These are phyloP conservation scores for Pyrrhosoma nymphula DNA, from an alignment of 2,888 invertebrate species.

Conservation along the genomic window DNA sequence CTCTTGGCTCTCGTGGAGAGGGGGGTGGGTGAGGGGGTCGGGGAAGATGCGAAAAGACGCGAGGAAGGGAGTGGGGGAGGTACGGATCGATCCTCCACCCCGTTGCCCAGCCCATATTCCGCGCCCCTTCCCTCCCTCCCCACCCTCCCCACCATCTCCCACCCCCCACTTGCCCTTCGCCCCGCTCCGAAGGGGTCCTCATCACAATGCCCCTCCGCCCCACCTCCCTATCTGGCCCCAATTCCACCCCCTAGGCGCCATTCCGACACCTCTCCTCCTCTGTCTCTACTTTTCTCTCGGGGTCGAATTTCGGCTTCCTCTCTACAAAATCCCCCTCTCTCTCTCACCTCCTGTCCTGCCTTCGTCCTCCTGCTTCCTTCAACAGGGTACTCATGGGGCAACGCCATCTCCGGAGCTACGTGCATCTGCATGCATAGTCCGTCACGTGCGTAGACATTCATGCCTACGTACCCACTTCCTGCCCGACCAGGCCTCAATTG, in stretches of 20 bases:
- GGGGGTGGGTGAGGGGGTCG: background rate
- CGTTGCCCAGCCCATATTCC: background rate
- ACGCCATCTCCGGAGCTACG: background rate
- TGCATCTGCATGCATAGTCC: background rate
- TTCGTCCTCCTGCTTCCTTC: background rate
- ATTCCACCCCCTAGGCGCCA: background rate
- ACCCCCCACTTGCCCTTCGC: background rate
- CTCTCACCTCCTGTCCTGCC: background rate
- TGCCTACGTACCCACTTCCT: background rate
- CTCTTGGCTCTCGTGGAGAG: background rate
- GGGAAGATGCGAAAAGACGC: background rate
- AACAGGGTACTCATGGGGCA: background rate
- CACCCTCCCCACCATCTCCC: too few species aligned
- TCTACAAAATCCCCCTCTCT: background rate
- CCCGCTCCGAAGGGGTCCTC: constrained; percentile 17
- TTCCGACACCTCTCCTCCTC: background rate
- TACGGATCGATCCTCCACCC: background rate
- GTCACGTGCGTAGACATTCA: background rate
- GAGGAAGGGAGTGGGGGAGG: background rate
- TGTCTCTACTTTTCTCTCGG: background rate
- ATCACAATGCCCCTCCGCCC: background rate
- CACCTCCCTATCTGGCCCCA: background rate
- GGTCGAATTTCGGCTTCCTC: background rate
- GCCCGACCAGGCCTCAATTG: too few species aligned
- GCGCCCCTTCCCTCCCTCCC: background rate